These are phyloP conservation scores for Ochotona curzoniae DNA, from an alignment of 2,113 vertebrate genomes.

Conservation along the genomic window DNA sequence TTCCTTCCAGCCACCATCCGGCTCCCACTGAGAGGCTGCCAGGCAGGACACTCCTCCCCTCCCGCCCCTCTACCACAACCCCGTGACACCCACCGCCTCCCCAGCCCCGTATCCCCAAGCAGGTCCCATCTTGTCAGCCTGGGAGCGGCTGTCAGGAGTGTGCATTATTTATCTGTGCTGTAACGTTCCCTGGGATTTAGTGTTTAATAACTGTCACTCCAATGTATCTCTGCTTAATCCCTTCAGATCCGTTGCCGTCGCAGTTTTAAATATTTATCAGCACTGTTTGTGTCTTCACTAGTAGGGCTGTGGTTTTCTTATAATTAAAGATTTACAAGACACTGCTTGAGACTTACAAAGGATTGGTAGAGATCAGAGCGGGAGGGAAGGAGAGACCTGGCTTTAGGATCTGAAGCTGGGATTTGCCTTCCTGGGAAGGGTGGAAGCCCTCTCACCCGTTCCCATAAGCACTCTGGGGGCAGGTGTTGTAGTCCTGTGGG, in stretches of 20 bases:
- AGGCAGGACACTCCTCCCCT: neutral
- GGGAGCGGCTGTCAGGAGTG: constrained; percentile 67
- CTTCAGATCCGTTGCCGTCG: constrained; percentile 83
- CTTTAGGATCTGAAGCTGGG: neutral
- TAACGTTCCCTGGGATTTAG: constrained; percentile 84
- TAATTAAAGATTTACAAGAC: constrained; percentile 88
- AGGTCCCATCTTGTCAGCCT: constrained; percentile 55
- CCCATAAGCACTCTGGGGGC: too few species aligned
- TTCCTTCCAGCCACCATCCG: neutral
- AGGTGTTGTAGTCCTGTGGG: too few species aligned
- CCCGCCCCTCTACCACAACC: neutral
- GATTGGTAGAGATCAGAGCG: constrained; percentile 73
- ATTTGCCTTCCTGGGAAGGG: neutral
- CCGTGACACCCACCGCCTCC: neutral
- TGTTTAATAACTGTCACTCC: constrained; percentile 87
- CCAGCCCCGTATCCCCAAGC: neutral
- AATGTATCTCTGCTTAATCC: constrained; percentile 84
- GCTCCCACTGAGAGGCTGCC: fast-evolving
- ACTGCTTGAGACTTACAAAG: constrained; percentile 72
- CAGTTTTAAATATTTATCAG: constrained; percentile 86
- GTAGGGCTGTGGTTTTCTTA: constrained; percentile 83
- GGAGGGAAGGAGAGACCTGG: neutral
- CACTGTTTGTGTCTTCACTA: constrained; percentile 70
- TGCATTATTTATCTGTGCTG: constrained; percentile 84
- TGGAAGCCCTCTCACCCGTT: neutral